phyloP scores from a whole-genome alignment of 1,140 invertebrate species.

The Lamellibrachia luymesi region DNA sequence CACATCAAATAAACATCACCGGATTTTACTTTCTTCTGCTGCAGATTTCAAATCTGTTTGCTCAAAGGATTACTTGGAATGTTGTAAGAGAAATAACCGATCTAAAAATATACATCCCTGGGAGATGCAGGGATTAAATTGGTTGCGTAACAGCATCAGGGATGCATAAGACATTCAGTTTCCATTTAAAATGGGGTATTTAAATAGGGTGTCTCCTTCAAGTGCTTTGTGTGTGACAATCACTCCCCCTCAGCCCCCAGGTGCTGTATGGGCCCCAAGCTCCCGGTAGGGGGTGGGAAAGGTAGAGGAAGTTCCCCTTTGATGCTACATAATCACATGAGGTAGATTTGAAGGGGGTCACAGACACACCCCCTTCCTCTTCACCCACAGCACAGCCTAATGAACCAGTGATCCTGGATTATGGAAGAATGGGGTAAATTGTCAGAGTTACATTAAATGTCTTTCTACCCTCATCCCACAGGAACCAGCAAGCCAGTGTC shows the following conservation, averaged over 20 bases:
- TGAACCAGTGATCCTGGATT: not conserved
- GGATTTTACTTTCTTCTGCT: not conserved
- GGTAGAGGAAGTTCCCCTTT: not conserved
- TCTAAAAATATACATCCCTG: not conserved
- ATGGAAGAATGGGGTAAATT: not conserved
- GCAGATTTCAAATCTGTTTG: not conserved
- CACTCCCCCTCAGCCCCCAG: not conserved
- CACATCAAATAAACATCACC: not conserved
- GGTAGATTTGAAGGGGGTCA: not conserved
- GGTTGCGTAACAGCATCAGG: not conserved
- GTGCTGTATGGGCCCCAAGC: not conserved
- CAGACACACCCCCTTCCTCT: not conserved
- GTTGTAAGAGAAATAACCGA: not conserved
- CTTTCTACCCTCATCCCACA: not conserved
- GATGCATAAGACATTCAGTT: not conserved
- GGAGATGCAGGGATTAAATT: not conserved
- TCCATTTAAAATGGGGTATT: not conserved
- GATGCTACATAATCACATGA: not conserved
- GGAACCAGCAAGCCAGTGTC: not conserved
- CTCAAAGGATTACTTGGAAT: not conserved
- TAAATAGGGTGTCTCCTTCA: not conserved
- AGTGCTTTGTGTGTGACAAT: not conserved
- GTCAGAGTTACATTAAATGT: not conserved
- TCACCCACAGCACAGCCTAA: not conserved
- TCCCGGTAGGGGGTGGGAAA: not conserved